These are phyloP conservation scores for Aphelinus atriplicis DNA, from an alignment of 1,140 invertebrate genomes.

Conservation along the genomic window DNA sequence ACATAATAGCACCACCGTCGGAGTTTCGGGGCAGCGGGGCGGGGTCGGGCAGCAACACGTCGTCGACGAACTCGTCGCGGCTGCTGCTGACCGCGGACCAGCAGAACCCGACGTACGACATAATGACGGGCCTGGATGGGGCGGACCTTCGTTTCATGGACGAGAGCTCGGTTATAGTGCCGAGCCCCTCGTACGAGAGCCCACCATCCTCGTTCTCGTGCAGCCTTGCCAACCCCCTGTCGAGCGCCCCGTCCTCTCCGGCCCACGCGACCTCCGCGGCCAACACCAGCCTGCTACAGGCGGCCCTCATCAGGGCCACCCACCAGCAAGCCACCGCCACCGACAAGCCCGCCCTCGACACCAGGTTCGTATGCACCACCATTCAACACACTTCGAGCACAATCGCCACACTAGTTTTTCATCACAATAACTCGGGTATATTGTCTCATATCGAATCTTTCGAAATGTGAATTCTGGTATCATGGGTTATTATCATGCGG, in stretches of 20 bases:
- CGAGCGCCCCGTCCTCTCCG: conserved; percentile 70
- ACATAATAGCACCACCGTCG: conserved; percentile 78
- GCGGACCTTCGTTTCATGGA: conserved; percentile 89
- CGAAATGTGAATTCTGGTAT: too few species aligned
- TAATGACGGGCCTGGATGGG: conserved; percentile 80
- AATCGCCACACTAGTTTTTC: too few species aligned
- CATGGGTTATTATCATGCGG: too few species aligned
- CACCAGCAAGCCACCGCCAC: conserved; percentile 58
- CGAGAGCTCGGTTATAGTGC: conserved; percentile 85
- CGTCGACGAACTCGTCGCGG: conserved; percentile 60
- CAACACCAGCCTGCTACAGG: conserved; percentile 73
- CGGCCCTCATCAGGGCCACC: conserved; percentile 76
- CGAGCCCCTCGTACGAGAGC: conserved; percentile 79
- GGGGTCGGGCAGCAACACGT: conserved; percentile 67
- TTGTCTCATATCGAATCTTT: too few species aligned
- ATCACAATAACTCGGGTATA: too few species aligned
- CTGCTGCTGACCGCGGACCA: conserved; percentile 46
- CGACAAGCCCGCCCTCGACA: too few species aligned
- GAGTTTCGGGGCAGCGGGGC: conserved; percentile 77
- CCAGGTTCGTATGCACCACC: too few species aligned
- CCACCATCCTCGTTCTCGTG: conserved; percentile 74
- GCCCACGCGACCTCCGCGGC: conserved; percentile 58
- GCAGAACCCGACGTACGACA: conserved; percentile 74
- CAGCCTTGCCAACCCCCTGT: conserved; percentile 61
- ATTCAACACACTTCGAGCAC: too few species aligned